Conservation (phyloP, 2,113 vertebrate species). For the Parotia lawesii region DNA sequence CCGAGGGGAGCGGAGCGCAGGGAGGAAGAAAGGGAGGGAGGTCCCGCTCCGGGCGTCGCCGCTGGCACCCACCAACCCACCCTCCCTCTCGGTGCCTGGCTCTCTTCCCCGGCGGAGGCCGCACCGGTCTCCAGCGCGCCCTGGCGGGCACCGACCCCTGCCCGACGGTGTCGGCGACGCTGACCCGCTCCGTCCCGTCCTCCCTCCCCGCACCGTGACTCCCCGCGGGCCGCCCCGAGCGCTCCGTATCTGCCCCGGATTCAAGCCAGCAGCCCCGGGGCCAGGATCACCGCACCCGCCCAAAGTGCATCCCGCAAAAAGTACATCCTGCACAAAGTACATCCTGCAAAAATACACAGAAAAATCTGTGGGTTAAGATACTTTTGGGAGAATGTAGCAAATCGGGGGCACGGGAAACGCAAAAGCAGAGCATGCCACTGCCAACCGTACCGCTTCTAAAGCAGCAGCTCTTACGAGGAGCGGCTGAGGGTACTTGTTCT, state of each 20-base stretch:
- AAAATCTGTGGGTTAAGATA: accelerated
- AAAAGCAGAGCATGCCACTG: neutral
- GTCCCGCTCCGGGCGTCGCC: neutral
- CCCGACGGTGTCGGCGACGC: neutral
- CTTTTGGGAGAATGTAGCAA: neutral
- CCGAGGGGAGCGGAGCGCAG: neutral
- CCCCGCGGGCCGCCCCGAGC: neutral
- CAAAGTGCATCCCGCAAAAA: too few species aligned
- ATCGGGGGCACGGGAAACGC: accelerated
- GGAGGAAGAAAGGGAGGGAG: too few species aligned
- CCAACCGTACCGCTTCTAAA: neutral
- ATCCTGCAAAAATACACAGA: neutral
- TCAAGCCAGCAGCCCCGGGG: neutral
- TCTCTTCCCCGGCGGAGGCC: neutral
- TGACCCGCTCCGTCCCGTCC: too few species aligned
- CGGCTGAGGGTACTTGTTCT: neutral
- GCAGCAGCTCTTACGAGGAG: neutral
- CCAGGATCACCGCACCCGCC: neutral
- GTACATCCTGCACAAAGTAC: too few species aligned
- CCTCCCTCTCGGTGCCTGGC: neutral
- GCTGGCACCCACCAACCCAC: neutral
- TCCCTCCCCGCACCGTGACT: too few species aligned
- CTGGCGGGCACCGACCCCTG: neutral
- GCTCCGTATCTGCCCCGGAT: accelerated
- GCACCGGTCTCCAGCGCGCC: conserved; percentile 10